These are phyloP conservation scores for Julus scanicus DNA, from an alignment of 2,888 invertebrate genomes.

Conservation along the genomic window DNA sequence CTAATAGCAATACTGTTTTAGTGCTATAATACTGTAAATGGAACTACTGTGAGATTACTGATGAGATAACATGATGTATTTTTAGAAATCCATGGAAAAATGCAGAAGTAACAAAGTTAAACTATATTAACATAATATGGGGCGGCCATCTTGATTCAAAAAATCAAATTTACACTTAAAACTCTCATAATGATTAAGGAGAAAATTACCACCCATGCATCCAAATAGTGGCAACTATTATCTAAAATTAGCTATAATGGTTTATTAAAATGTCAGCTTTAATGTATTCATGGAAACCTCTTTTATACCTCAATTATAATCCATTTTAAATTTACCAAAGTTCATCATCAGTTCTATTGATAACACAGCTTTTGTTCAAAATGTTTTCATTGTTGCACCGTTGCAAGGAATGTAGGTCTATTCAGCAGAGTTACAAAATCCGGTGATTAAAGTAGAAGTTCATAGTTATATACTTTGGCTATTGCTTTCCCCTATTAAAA, in stretches of 20 bases:
- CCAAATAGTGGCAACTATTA: too few relatives aligned
- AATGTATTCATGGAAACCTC: too few relatives aligned
- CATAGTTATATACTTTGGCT: background rate
- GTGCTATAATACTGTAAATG: too few relatives aligned
- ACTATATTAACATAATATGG: too few relatives aligned
- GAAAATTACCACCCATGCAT: too few relatives aligned
- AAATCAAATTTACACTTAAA: too few relatives aligned
- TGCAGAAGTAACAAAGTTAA: too few relatives aligned
- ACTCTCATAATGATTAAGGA: too few relatives aligned
- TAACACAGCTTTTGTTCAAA: background rate
- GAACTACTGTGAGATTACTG: too few relatives aligned
- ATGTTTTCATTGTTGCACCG: background rate
- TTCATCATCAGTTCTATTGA: background rate
- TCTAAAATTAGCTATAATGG: background rate
- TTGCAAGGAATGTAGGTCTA: background rate
- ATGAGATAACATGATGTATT: too few relatives aligned
- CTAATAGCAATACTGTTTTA: too few relatives aligned
- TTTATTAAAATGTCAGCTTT: background rate
- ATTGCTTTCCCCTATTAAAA: background rate
- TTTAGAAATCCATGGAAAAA: background rate
- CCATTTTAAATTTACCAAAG: background rate
- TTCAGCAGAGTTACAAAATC: background rate
- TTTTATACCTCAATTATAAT: background rate
- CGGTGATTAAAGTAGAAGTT: background rate
- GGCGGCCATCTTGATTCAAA: too few relatives aligned